Base-by-base conservation (phyloP, 2,113 vertebrate genomes). In the Lonchura striata region DNA sequence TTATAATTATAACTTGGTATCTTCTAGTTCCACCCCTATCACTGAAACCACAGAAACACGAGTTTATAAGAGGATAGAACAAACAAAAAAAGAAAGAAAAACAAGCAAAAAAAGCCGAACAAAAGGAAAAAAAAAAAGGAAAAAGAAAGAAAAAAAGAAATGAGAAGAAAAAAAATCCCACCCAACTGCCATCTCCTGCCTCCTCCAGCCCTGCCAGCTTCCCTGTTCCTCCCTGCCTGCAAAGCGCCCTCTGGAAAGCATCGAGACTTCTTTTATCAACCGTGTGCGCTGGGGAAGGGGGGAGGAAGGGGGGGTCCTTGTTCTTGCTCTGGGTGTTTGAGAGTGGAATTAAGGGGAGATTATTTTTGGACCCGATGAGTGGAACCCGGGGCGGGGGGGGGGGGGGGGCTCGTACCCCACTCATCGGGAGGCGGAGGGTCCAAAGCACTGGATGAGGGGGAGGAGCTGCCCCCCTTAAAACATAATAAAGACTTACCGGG, bases 401-500 rank as follows among this genome's bases (percentile, higher is more conserved):
- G 39, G 19, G 30, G 5, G 31, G 54, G 54, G 54, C 20, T n/a
- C 54, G 31, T 37, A 71, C 20, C 82, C 59, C 82, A 22, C 37
- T 70, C 47, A 54, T 18, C 22, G 52, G 12, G 47, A 42, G 61
- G 20, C 30, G 12, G 31, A n/a, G 54, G 33, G 52, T 88, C 47
- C 53, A 83, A 44, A 64, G 50, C 63, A 33, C 57, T 22, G 42
- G 65, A 50, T 39, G 49, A 47, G 31, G 54, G 27, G 44, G 35
- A 39, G n/a, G 27, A 78, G n/a, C 54, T 50, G 3, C 24, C 60
- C 60, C 53, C 35, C 31, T 21, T 37, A 80, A 68, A 68, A 57
- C n/a, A 80, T 15, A 71, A 82, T 64, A 64, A 76, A 47, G 77
- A 95, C 98, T 98, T 97, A 99, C 99, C 99, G 10, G 98, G 97